phyloP scores from a whole-genome alignment of 2,888 invertebrate species.

The Cactoblastis cactorum region DNA sequence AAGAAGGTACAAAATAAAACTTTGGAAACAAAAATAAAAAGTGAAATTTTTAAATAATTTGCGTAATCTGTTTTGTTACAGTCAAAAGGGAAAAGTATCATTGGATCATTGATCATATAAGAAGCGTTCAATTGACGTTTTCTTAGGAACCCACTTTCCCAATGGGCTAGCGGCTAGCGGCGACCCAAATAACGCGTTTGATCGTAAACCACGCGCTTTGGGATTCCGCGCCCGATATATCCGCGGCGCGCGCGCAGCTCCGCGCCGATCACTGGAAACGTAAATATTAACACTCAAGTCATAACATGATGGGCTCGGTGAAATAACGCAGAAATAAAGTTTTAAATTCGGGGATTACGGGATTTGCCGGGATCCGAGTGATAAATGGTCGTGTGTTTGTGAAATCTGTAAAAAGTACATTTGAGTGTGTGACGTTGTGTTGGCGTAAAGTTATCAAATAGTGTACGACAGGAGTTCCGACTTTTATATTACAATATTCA shows the following conservation, averaged over 20 bases:
- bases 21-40: too few species aligned
- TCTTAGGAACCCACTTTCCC: background rate
- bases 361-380: background rate
- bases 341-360: constrained; percentile 1
- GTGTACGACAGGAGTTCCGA: too few species aligned
- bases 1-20: too few species aligned
- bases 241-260: constrained; percentile 15
- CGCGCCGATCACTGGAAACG: background rate
- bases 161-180: constrained; percentile 1
- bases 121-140: background rate
- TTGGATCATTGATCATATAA: background rate
- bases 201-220: constrained; percentile 39
- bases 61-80: too few species aligned
- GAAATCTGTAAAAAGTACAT: background rate
- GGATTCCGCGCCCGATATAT: constrained; percentile 39
- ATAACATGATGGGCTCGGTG: background rate
- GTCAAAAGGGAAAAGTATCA: too few species aligned
- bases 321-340: background rate
- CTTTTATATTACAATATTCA: too few species aligned
- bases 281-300: constrained; percentile 7
- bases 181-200: constrained; percentile 27
- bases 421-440: background rate
- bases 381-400: background rate
- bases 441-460: background rate
- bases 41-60: too few species aligned